A percentile compares a stretch with the other conserved stretches of the same genome.
Evolutionary conservation across 2,797 vertebrate genomes (phyloP).

Genomic region (Trachops cirrhosus): DNA sequence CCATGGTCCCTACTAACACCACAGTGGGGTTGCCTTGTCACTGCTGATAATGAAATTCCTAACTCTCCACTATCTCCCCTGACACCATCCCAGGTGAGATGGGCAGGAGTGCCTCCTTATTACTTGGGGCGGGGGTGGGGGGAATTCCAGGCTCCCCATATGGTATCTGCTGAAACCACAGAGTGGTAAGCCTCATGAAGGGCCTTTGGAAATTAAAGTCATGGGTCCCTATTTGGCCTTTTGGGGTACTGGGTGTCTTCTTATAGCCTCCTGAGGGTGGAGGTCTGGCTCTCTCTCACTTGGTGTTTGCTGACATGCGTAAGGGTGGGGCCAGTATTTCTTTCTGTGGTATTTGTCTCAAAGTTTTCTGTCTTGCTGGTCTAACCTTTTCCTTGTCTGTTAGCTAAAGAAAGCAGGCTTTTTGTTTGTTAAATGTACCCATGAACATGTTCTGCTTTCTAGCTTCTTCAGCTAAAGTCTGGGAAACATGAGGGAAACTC

Average conservation of each 20-base stretch:
- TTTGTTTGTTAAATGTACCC: background rate
- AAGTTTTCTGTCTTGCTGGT: background rate
- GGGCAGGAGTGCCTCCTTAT: background rate
- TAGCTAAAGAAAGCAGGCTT: background rate
- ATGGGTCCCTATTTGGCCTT: background rate
- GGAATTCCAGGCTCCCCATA: background rate
- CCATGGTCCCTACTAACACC: background rate
- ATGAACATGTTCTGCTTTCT: background rate
- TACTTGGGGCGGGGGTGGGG: too few species aligned
- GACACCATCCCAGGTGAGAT: background rate
- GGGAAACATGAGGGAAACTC: background rate
- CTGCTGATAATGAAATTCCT: background rate
- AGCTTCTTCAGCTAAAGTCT: background rate
- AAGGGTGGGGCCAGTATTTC: too few species aligned
- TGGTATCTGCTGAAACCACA: background rate
- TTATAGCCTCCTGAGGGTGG: background rate
- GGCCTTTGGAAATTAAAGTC: background rate
- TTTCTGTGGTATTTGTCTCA: background rate
- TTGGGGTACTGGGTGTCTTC: background rate
- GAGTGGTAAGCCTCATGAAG: background rate
- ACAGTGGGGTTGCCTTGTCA: background rate
- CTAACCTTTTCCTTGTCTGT: background rate
- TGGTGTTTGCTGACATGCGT: background rate
- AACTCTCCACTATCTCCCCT: background rate
- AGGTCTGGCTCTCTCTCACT: background rate